These are phyloP conservation scores for Smittia sp. DNA, from an alignment of 2,888 invertebrate genomes.

Conservation along the genomic window DNA sequence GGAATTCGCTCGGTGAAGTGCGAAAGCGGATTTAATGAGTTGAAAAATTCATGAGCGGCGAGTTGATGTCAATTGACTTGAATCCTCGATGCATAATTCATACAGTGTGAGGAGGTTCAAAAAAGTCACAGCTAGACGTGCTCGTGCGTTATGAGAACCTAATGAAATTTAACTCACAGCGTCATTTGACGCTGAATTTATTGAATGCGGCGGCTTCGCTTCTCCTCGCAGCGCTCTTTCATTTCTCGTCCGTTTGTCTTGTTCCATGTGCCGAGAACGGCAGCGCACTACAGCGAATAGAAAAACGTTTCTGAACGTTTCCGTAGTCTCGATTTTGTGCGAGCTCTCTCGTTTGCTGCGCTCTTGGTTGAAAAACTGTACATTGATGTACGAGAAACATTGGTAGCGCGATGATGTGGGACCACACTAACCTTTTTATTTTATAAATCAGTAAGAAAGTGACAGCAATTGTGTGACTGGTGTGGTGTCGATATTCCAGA, in stretches of 20 bases:
- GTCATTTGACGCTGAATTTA: conserved; percentile 8
- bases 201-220: background rate
- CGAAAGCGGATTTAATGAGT: background rate
- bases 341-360: background rate
- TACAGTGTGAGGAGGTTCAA: background rate
- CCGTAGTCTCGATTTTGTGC: background rate
- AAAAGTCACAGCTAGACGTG: background rate
- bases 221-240: background rate
- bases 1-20: background rate
- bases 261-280: background rate
- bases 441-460: no score
- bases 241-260: background rate
- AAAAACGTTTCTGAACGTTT: background rate
- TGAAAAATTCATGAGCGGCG: background rate
- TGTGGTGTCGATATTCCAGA: no score
- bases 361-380: conserved; percentile 9
- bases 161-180: conserved; percentile 7
- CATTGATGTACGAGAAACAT: conserved; percentile 8
- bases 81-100: background rate
- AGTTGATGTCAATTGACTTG: conserved; percentile 10
- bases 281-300: background rate
- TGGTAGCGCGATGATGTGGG: background rate
- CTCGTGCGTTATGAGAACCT: background rate
- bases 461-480: no score
- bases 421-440: no score